A percentile compares a stretch with the other conserved stretches of the same genome.
Evolutionary conservation across 2,888 invertebrate species (phyloP).

Genomic region (Leptothorax acervorum): DNA sequence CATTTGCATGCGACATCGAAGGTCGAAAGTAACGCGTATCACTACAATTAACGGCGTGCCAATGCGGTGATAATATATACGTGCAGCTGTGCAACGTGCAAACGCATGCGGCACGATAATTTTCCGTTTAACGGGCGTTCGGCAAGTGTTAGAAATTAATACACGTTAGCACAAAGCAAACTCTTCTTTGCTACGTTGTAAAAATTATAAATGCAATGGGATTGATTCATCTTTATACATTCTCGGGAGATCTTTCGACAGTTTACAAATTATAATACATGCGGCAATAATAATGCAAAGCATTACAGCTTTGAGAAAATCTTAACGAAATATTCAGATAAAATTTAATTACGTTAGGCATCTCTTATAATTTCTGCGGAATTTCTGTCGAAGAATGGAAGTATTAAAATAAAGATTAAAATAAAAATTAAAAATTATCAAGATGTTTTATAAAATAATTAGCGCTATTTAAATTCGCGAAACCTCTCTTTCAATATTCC

Average conservation of each 20-base stretch:
- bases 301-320: neutral
- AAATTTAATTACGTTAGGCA: neutral
- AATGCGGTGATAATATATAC: slow-evolving; percentile 29
- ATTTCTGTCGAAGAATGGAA: neutral
- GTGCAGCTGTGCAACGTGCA: slow-evolving; percentile 31
- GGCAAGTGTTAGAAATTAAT: slow-evolving; percentile 6
- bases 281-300: neutral
- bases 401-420: neutral
- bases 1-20: slow-evolving; percentile 57
- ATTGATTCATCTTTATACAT: neutral
- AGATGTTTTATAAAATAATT: neutral
- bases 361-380: neutral
- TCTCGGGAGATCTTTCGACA: neutral
- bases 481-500: neutral
- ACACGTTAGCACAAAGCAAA: neutral
- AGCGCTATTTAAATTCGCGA: neutral
- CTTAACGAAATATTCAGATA: neutral
- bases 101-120: slow-evolving; percentile 3
- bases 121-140: slow-evolving; percentile 21
- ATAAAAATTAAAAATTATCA: neutral
- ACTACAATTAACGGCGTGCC: slow-evolving; percentile 60
- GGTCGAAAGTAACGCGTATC: slow-evolving; percentile 56
- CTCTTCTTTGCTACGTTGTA: neutral
- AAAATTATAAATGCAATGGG: neutral
- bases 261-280: neutral